phyloP scores from a whole-genome alignment of 2,888 invertebrate genomes.

The Stramonita haemastoma region DNA sequence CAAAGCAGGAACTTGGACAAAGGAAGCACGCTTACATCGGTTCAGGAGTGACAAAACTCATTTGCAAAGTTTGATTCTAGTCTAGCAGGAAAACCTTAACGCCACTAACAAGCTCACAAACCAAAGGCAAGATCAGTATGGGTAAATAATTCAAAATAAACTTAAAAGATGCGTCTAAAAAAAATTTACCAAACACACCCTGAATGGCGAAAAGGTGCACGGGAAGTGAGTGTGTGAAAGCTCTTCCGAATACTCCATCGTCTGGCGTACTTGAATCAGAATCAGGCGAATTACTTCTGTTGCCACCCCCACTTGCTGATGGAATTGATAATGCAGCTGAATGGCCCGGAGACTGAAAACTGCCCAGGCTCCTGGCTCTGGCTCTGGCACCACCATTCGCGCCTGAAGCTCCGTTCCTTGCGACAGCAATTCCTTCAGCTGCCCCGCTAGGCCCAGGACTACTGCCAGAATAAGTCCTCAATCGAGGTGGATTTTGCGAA shows the following conservation, averaged over 20 bases:
- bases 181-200: slow-evolving; percentile 59
- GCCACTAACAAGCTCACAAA: too few relatives aligned
- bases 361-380: slow-evolving; percentile 72
- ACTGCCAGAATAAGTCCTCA: slow-evolving; percentile 70
- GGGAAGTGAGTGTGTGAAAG: slow-evolving; percentile 71
- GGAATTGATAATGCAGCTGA: slow-evolving; percentile 70
- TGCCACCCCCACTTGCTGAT: slow-evolving; percentile 64
- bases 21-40: background rate
- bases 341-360: slow-evolving; percentile 64
- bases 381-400: slow-evolving; percentile 58
- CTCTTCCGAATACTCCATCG: slow-evolving; percentile 61
- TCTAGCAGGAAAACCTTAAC: too few relatives aligned
- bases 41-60: background rate
- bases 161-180: background rate
- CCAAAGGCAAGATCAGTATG: too few relatives aligned
- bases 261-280: slow-evolving; percentile 75
- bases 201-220: slow-evolving; percentile 74
- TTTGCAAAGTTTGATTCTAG: background rate
- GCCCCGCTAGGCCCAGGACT: slow-evolving; percentile 58
- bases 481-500: slow-evolving; percentile 65
- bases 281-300: slow-evolving; percentile 71
- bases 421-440: slow-evolving; percentile 61
- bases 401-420: slow-evolving; percentile 58
- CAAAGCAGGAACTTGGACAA: slow-evolving; percentile 3
- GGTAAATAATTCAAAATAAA: background rate